These are phyloP conservation scores for Tenthredo scrophulariae DNA, from an alignment of 2,888 invertebrate genomes.

Conservation along the genomic window DNA sequence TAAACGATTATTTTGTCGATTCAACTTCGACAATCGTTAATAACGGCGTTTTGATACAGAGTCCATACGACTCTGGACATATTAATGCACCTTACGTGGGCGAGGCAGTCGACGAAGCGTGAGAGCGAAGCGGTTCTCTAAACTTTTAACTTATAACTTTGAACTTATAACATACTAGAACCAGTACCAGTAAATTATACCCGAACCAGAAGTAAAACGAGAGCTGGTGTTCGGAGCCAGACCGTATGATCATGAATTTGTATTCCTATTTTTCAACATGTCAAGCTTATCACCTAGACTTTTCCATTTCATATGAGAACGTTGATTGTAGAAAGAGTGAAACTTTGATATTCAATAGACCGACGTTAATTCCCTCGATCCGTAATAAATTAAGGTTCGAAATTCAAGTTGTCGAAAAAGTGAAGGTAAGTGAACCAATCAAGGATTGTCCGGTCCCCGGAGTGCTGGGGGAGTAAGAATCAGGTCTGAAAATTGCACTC, in stretches of 20 bases:
- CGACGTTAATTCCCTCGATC: not conserved
- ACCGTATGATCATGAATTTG: slow-evolving; percentile 4
- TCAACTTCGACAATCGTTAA: slow-evolving; percentile 45
- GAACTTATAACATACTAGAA: slow-evolving; percentile 39
- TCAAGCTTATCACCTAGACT: not conserved
- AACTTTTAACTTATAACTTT: slow-evolving; percentile 46
- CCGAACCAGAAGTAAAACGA: not conserved
- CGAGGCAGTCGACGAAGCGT: slow-evolving; percentile 42
- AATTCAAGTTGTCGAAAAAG: slow-evolving; percentile 28
- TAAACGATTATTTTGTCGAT: slow-evolving; percentile 35
- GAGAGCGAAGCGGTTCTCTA: slow-evolving; percentile 45
- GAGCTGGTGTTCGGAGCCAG: not conserved
- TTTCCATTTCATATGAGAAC: not conserved
- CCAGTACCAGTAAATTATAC: not conserved
- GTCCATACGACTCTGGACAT: slow-evolving; percentile 33
- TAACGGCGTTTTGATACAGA: slow-evolving; percentile 39
- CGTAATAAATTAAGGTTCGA: not conserved
- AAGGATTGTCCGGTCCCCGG: not conserved
- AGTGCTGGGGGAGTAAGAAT: not conserved
- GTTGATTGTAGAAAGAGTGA: not conserved
- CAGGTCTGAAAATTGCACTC: slow-evolving; percentile 47
- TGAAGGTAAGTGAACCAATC: slow-evolving; percentile 46
- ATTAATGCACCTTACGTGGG: slow-evolving; percentile 48
- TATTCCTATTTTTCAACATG: not conserved
- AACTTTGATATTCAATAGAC: not conserved